phyloP scores from a whole-genome alignment of 2,113 vertebrate genomes.

The Oophaga pumilio region DNA sequence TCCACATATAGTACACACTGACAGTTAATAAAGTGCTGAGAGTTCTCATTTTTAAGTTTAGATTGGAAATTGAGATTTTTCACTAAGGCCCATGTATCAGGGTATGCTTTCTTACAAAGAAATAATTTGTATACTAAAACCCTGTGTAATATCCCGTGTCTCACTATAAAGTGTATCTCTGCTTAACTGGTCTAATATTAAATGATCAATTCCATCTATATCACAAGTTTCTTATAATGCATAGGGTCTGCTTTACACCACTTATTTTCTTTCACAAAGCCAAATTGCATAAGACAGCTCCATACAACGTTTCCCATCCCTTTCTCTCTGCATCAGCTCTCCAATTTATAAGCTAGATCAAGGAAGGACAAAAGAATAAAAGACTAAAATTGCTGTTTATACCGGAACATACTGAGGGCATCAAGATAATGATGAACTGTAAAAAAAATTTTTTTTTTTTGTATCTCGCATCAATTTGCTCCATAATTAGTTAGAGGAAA shows the following conservation, averaged over 20 bases:
- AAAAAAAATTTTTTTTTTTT: conserved; percentile 27
- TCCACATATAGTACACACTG: no score
- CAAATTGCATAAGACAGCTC: conserved; percentile 5
- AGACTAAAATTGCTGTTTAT: conserved; percentile 43
- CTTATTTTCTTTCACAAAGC: neutral
- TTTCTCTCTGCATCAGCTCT: conserved; percentile 12
- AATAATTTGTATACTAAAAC: neutral
- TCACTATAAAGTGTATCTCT: neutral
- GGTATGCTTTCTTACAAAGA: neutral
- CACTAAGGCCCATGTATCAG: neutral
- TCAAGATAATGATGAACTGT: conserved; percentile 42
- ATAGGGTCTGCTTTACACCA: neutral
- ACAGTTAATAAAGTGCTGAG: neutral
- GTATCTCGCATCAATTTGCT: conserved; percentile 42
- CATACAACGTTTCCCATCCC: neutral
- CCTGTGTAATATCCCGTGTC: neutral
- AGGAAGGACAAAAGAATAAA: conserved; percentile 49
- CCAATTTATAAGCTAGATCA: conserved; percentile 45
- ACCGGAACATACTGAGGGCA: conserved; percentile 33
- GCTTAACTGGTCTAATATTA: neutral
- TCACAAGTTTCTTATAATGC: neutral
- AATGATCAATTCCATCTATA: neutral
- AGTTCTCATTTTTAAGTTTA: neutral
- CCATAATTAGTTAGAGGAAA: conserved; percentile 44
- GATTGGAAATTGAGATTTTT: neutral